Percentiles rank a stretch among this genome's conserved stretches.
These are phyloP conservation scores for Edolisoma coerulescens DNA, from an alignment of 2,113 vertebrate species.

Conservation along the genomic window DNA sequence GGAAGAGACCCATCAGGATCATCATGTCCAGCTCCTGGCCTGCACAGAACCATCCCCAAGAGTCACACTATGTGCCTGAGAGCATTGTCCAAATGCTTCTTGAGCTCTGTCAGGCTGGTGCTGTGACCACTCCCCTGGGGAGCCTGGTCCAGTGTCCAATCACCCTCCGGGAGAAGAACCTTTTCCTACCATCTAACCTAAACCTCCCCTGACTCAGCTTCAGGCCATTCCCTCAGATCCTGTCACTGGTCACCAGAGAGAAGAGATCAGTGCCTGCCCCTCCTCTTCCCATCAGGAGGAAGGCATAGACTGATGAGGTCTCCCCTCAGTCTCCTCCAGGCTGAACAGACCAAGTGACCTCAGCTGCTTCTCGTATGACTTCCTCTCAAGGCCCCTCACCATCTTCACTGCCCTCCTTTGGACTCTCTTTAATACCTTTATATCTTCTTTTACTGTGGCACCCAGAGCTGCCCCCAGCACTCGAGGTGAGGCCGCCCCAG, in stretches of 20 bases:
- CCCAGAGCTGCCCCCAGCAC: background rate
- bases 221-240: rapidly evolving
- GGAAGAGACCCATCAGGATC: background rate
- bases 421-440: rapidly evolving
- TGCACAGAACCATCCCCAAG: background rate
- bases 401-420: rapidly evolving
- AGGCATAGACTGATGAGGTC: background rate
- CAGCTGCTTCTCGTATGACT: rapidly evolving
- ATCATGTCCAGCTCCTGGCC: background rate
- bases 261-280: background rate
- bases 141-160: background rate
- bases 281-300: background rate
- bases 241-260: background rate
- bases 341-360: background rate
- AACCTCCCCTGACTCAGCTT: background rate
- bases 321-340: background rate
- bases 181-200: background rate
- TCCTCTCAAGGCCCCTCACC: background rate
- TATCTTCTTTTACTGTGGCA: rapidly evolving
- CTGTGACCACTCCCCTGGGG: background rate
- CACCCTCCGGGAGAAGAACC: background rate
- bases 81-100: rapidly evolving
- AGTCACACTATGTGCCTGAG: background rate
- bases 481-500: background rate
- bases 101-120: rapidly evolving